A percentile compares a stretch with the other conserved stretches of the same genome.
Conservation (phyloP, 2,797 vertebrate species). For the Gymnodraco acuticeps region DNA sequence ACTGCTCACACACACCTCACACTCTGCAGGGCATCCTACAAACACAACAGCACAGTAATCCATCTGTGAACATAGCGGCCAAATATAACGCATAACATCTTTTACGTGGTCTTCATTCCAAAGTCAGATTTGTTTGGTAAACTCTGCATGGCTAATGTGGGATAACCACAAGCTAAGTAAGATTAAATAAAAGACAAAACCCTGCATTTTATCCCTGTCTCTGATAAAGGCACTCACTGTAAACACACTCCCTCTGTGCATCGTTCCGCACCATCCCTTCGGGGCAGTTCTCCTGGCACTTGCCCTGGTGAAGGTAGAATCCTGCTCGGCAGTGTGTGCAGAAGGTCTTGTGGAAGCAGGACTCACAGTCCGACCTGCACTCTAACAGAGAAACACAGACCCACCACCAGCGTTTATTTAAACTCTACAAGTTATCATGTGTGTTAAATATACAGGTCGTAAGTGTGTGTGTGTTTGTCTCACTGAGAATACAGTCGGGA, state of each 20-base stretch:
- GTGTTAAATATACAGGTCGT: slow-evolving; percentile 72
- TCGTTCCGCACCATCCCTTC: slow-evolving; percentile 92
- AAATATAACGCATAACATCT: slow-evolving; percentile 9
- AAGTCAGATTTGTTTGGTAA: slow-evolving; percentile 2
- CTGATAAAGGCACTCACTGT: slow-evolving; percentile 75
- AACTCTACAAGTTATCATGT: slow-evolving; percentile 61
- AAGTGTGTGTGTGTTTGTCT: slow-evolving; percentile 40
- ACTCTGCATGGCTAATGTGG: neutral
- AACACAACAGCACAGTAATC: slow-evolving; percentile 26
- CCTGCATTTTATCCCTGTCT: neutral
- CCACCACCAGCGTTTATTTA: slow-evolving; percentile 71
- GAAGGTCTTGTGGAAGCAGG: slow-evolving; percentile 99
- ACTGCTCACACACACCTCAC: slow-evolving; percentile 93
- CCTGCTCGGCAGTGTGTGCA: slow-evolving; percentile 97
- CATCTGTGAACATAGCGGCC: neutral
- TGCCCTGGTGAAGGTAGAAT: slow-evolving; percentile 96
- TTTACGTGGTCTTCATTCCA: slow-evolving; percentile 4
- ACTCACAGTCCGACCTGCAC: slow-evolving; percentile 98
- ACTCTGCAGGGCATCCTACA: slow-evolving; percentile 95
- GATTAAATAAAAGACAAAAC: neutral
- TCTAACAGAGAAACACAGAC: slow-evolving; percentile 87
- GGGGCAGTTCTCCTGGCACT: slow-evolving; percentile 96
- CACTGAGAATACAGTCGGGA: slow-evolving; percentile 35
- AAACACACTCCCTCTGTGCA: slow-evolving; percentile 93
- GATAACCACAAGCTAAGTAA: slow-evolving; percentile 7